Evolutionary conservation across 1,140 invertebrate species (phyloP).

Genomic region (Diachasma alloeum): DNA sequence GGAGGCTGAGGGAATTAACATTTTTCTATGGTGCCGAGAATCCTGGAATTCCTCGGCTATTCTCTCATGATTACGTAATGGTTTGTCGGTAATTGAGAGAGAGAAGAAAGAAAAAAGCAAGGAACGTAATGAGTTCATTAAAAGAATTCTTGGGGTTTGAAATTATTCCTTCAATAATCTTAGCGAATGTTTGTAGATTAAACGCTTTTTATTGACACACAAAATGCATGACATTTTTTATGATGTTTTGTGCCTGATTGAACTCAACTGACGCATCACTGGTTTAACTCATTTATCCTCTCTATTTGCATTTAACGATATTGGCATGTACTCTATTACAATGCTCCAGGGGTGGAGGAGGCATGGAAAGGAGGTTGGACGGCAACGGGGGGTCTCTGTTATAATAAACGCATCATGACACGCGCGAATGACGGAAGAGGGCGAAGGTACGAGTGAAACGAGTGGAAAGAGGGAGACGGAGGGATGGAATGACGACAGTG

Average conservation of each 20-base stretch:
- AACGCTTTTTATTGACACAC: not conserved
- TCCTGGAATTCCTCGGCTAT: not conserved
- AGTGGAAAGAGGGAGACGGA: not conserved
- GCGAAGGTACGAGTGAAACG: not conserved
- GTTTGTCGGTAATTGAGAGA: not conserved
- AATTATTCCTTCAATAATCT: not conserved
- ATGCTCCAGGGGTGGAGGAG: not conserved
- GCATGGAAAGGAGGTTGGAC: not conserved
- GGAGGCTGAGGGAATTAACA: not conserved
- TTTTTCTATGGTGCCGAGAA: not conserved
- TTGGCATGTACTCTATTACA: not conserved
- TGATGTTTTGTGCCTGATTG: not conserved
- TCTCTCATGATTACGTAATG: not conserved
- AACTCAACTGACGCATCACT: not conserved
- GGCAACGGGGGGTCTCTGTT: not conserved
- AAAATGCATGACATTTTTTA: not conserved
- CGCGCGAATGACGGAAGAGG: not conserved
- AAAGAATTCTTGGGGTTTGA: too few relatives aligned
- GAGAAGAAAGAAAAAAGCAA: not conserved
- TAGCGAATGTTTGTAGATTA: not conserved
- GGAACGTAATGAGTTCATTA: too few relatives aligned
- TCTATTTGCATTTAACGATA: not conserved
- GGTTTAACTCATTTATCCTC: constrained; percentile 1
- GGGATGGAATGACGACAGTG: not conserved
- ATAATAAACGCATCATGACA: not conserved